phyloP scores from a whole-genome alignment of 2,113 vertebrate species.

The Notechis scutatus region DNA sequence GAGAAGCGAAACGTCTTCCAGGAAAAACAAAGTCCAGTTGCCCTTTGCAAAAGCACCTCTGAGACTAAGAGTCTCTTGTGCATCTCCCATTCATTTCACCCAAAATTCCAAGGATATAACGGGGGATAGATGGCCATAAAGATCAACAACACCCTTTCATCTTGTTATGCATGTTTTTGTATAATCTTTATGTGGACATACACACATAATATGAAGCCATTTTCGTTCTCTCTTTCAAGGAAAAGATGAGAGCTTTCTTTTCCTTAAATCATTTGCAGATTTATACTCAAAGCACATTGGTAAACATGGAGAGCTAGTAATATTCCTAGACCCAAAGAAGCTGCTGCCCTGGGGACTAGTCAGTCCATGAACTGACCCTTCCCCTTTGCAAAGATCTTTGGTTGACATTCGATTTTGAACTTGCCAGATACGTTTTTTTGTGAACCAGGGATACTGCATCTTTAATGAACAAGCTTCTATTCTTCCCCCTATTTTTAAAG shows the following conservation, averaged over 20 bases:
- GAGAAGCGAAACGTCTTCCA: neutral
- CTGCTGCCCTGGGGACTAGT: slow-evolving; percentile 73
- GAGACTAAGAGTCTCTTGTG: neutral
- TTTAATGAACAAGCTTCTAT: slow-evolving; percentile 82
- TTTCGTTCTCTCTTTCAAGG: slow-evolving; percentile 51
- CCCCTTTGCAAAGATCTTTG: slow-evolving; percentile 77
- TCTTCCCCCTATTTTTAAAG: slow-evolving; percentile 80
- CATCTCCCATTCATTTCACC: neutral
- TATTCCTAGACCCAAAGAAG: slow-evolving; percentile 69
- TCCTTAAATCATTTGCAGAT: slow-evolving; percentile 63
- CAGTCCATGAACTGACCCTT: slow-evolving; percentile 75
- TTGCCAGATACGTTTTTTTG: slow-evolving; percentile 77
- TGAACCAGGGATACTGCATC: slow-evolving; percentile 79
- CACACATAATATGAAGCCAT: slow-evolving; percentile 57
- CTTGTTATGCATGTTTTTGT: slow-evolving; percentile 62
- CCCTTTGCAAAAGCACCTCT: neutral
- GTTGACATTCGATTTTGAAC: slow-evolving; percentile 83
- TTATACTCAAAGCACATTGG: slow-evolving; percentile 70
- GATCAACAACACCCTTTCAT: slow-evolving; percentile 60
- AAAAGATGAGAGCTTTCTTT: slow-evolving; percentile 54
- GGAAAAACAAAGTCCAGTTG: neutral
- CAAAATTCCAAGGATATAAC: neutral
- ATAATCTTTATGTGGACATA: slow-evolving; percentile 67
- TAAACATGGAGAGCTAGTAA: slow-evolving; percentile 64
- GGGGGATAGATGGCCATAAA: slow-evolving; percentile 57